A percentile compares a stretch with the other conserved stretches of the same genome.
phyloP scores from a whole-genome alignment of 2,113 vertebrate genomes.

The Larimichthys crocea region DNA sequence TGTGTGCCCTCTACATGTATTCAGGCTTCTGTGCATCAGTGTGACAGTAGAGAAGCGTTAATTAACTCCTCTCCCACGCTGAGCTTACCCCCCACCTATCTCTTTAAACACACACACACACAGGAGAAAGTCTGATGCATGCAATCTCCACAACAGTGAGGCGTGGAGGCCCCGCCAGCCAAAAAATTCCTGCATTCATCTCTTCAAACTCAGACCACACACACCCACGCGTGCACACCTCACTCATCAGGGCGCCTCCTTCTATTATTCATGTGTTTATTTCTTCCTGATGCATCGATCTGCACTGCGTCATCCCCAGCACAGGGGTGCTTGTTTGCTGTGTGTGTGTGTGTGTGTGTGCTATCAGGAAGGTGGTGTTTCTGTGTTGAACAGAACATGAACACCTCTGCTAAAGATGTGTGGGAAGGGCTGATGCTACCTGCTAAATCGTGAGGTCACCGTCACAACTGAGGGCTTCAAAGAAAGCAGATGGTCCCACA shows the following conservation, averaged over 20 bases:
- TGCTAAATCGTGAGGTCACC: conserved; percentile 39
- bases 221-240: neutral
- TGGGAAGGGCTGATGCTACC: conserved; percentile 17
- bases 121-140: conserved; percentile 22
- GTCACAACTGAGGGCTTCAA: conserved; percentile 18
- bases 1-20: conserved; percentile 35
- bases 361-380: conserved; percentile 13
- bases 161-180: conserved; percentile 40
- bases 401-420: neutral
- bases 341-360: too few species aligned
- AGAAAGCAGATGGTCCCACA: neutral
- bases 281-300: conserved; percentile 37
- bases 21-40: conserved; percentile 65
- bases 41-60: conserved; percentile 78
- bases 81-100: conserved; percentile 65
- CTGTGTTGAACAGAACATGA: neutral
- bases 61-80: conserved; percentile 82
- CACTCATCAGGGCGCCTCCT: conserved; percentile 31
- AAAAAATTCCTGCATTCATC: conserved; percentile 51
- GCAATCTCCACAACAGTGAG: conserved; percentile 58
- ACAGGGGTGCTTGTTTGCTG: conserved; percentile 47
- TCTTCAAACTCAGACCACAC: conserved; percentile 24
- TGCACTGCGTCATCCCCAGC: conserved; percentile 24
- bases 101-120: conserved; percentile 67
- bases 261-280: conserved; percentile 69